A percentile compares a stretch with the other conserved stretches of the same genome.
These are phyloP conservation scores for Stigmatopora argus DNA, from an alignment of 2,113 vertebrate genomes.

Conservation along the genomic window DNA sequence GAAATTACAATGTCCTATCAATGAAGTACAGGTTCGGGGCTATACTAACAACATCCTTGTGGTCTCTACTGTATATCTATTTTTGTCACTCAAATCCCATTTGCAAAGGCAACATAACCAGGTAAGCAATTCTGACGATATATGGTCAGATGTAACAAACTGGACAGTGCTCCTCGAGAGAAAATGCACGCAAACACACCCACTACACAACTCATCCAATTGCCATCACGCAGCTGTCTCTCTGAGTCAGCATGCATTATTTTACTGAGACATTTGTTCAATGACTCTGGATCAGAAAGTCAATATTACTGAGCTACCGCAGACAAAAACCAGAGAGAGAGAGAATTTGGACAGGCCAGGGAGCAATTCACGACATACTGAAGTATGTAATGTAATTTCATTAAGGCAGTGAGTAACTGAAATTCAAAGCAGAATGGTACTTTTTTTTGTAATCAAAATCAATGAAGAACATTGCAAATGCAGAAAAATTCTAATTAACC, in stretches of 20 bases:
- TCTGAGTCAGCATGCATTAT: conserved; percentile 26
- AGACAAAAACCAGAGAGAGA: conserved; percentile 14
- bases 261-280: conserved; percentile 19
- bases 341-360: background rate
- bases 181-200: background rate
- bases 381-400: conserved; percentile 9
- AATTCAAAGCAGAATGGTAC: background rate
- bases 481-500: background rate
- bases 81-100: background rate
- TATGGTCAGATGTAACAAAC: conserved; percentile 1
- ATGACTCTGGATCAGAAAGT: conserved; percentile 29
- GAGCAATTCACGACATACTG: no score
- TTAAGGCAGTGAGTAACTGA: conserved; percentile 11
- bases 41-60: background rate
- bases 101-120: conserved; percentile 2
- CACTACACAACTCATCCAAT: conserved; percentile 10
- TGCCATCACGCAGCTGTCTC: conserved; percentile 18
- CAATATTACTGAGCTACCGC: conserved; percentile 16
- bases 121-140: background rate
- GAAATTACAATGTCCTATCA: background rate
- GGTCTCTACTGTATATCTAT: background rate
- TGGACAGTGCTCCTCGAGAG: background rate
- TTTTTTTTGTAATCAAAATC: background rate
- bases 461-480: background rate
- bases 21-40: background rate